Base-by-base conservation (phyloP, 2,888 invertebrate species). In the Limnephilus auricula region DNA sequence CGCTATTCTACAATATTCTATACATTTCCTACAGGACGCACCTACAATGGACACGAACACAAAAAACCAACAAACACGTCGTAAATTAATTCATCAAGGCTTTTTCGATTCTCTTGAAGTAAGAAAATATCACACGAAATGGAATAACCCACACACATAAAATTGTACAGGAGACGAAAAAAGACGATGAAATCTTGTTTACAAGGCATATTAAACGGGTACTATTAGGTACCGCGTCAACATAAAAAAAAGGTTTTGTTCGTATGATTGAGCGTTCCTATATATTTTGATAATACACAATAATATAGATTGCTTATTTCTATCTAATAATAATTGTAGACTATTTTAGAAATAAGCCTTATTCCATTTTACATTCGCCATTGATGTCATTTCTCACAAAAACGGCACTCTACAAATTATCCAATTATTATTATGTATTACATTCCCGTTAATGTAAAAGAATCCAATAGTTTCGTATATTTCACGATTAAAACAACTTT, bases 11-110 rank as follows among this genome's bases (percentile, higher is more conserved):
- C 30, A 10, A 37, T 85, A 45, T 85, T 85, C 25, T 86, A 31
- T 86, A 6, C 31, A 86, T n/a, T 86, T 86, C 86, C 45, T 86
- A 85, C 85, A 85, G 85, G 50, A 85, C 12, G 85, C 50, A 45
- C 30, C 30, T 15, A 86, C 86, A 50, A 50, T n/a, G 65, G 65
- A 65, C 65, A 65, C 65, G 65, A 65, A 65, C 25, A 65, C 65
- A 65, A 65, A 25, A 65, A 18, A 6, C 50, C 50, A 65, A 65
- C 18, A 65, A 65, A 65, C 18, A 65, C 0, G 50, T 65, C 18
- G 50, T 65, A 65, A 65, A 65, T 65, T 65, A 65, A 65, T 65
- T 65, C 25, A 65, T 65, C 50, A 65, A 65, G 25, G 65, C 25
- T 65, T 65, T 65, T 65, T 65, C 25, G n/a, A 65, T 65, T 65